These are phyloP conservation scores for Spinus olivaceus DNA, from an alignment of 2,797 vertebrate species.

Conservation along the genomic window DNA sequence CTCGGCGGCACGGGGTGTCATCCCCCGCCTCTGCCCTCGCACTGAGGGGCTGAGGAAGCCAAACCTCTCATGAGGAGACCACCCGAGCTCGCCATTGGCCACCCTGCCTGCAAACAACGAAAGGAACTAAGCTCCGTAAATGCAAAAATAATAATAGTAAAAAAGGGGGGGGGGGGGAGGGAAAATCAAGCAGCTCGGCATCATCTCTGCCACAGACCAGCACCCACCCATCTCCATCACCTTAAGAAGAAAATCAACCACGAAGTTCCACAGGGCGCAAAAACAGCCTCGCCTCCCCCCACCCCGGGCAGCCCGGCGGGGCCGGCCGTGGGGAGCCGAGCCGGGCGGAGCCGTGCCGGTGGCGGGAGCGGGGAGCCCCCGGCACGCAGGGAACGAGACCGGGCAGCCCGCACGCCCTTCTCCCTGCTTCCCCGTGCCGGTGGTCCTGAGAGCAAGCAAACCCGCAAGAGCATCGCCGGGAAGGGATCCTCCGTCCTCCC, in stretches of 20 bases:
- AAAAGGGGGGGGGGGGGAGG: accelerated
- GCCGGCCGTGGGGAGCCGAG: neutral
- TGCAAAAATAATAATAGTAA: neutral
- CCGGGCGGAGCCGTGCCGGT: neutral
- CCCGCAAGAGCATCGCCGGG: neutral
- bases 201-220: neutral
- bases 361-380: neutral
- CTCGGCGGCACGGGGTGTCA: neutral
- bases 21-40: neutral
- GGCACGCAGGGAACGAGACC: neutral
- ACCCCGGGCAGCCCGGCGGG: neutral
- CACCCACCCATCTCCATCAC: neutral
- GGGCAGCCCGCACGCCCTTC: neutral
- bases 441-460: neutral
- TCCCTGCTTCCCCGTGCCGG: neutral
- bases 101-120: neutral
- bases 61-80: neutral
- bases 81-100: neutral
- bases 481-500: neutral
- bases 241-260: neutral
- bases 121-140: neutral
- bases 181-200: neutral
- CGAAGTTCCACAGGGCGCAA: neutral
- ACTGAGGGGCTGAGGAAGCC: neutral
- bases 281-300: neutral